Percentiles rank a stretch among this genome's conserved stretches.
Conservation (phyloP, 92 coral and sea anemone genomes). For the Bergia puertoricense region DNA sequence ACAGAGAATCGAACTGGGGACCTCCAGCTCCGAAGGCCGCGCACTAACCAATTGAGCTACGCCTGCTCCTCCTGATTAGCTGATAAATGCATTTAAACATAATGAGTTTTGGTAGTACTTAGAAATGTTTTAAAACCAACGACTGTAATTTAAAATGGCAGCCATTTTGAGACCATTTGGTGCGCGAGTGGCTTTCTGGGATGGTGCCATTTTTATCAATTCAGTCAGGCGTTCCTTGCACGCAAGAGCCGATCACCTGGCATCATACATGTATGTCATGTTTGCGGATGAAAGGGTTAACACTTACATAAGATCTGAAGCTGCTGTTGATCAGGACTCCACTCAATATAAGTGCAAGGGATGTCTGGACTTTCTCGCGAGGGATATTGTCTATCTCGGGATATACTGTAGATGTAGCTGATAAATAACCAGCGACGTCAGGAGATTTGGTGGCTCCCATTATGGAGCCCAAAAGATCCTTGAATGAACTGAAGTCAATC, state of each 20-base stretch:
- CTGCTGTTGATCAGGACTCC: constrained; percentile 43
- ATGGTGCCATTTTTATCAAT: not conserved
- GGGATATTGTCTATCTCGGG: constrained; percentile 31
- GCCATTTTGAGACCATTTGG: too few species aligned
- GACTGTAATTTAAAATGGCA: too few species aligned
- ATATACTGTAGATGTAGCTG: not conserved
- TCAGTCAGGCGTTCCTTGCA: too few species aligned
- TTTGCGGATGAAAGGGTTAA: not conserved
- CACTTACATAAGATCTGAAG: constrained; percentile 22
- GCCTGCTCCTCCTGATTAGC: too few species aligned
- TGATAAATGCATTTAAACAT: too few species aligned
- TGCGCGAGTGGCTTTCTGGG: too few species aligned
- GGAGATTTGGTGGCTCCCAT: constrained; percentile 24
- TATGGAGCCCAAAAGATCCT: constrained; percentile 3
- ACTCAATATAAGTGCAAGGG: constrained; percentile 50
- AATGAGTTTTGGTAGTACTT: too few species aligned
- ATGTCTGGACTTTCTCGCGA: constrained; percentile 29
- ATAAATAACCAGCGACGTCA: not conserved
- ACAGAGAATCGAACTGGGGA: too few species aligned
- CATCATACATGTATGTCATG: not conserved
- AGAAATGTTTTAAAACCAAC: too few species aligned
- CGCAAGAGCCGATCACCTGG: too few species aligned
- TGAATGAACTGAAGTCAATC: not conserved
- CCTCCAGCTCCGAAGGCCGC: too few species aligned
- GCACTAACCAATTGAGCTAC: too few species aligned